phyloP scores from a whole-genome alignment of 2,888 invertebrate genomes.

The Trissoscelio sp. region DNA sequence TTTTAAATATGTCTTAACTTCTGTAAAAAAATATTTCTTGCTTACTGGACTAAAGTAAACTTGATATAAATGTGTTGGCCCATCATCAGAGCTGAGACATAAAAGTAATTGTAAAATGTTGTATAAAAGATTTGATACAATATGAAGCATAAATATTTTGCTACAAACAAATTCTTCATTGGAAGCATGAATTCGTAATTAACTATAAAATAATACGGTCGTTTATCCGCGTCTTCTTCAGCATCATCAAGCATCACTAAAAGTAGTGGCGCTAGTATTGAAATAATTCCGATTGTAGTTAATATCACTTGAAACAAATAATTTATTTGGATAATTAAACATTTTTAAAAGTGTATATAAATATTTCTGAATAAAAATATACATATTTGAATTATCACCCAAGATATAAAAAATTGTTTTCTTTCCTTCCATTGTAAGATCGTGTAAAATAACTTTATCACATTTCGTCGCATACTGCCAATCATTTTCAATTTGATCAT shows the following conservation, averaged over 20 bases:
- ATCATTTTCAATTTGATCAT: conserved; percentile 30
- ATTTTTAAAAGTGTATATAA: no score
- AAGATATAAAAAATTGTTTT: background rate
- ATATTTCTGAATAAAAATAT: no score
- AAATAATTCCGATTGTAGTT: background rate
- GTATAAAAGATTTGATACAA: conserved; percentile 5
- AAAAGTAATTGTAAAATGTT: conserved; percentile 17
- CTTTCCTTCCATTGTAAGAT: conserved; percentile 14
- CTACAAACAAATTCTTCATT: background rate
- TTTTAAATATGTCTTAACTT: no score
- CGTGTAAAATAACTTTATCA: conserved; percentile 3
- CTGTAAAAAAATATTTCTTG: no score
- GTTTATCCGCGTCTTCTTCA: conserved; percentile 1
- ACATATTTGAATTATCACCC: background rate
- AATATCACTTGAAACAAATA: conserved; percentile 1
- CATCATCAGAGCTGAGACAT: background rate
- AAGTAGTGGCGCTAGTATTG: background rate
- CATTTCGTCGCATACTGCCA: background rate
- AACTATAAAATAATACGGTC: conserved; percentile 6
- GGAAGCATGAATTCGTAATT: conserved; percentile 12
- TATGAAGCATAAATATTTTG: background rate
- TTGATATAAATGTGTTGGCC: conserved; percentile 17
- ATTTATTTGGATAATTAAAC: background rate
- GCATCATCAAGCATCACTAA: conserved; percentile 7
- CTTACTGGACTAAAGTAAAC: conserved; percentile 20